Evolutionary conservation across 1,140 invertebrate genomes (phyloP).

Genomic region (Linepithema humile): DNA sequence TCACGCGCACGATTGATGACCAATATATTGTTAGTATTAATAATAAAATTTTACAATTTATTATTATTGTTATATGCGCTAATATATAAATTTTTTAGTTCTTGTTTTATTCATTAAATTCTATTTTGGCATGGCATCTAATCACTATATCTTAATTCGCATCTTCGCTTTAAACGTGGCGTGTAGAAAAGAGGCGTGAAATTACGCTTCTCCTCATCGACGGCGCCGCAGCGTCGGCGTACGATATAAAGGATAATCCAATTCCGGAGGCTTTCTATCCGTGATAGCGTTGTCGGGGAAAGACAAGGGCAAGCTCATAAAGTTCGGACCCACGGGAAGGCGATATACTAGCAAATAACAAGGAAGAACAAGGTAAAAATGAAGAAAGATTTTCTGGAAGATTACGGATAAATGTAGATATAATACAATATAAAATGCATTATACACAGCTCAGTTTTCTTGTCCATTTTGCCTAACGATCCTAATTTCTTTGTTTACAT

Average conservation of each 20-base stretch:
- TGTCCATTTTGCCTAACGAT: not conserved
- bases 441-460: not conserved
- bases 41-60: not conserved
- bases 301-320: constrained; percentile 64
- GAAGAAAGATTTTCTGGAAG: constrained; percentile 26
- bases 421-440: constrained; percentile 20
- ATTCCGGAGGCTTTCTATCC: constrained; percentile 58
- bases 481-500: not conserved
- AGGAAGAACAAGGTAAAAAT: not conserved
- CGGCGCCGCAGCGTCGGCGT: not conserved
- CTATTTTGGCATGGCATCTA: not conserved
- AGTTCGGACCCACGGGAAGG: constrained; percentile 27
- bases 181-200: constrained; percentile 48
- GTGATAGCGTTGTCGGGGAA: constrained; percentile 38
- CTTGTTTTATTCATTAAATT: not conserved
- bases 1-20: not conserved
- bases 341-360: constrained; percentile 10
- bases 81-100: not conserved
- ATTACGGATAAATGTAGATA: too few species aligned
- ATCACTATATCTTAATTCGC: constrained; percentile 27
- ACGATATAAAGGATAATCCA: constrained; percentile 65
- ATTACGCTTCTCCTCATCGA: constrained; percentile 47
- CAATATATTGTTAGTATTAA: not conserved
- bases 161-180: constrained; percentile 6
- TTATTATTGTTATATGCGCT: not conserved